Conservation (phyloP, 2,113 vertebrate species). For the Neodontobutis hainanensis region DNA sequence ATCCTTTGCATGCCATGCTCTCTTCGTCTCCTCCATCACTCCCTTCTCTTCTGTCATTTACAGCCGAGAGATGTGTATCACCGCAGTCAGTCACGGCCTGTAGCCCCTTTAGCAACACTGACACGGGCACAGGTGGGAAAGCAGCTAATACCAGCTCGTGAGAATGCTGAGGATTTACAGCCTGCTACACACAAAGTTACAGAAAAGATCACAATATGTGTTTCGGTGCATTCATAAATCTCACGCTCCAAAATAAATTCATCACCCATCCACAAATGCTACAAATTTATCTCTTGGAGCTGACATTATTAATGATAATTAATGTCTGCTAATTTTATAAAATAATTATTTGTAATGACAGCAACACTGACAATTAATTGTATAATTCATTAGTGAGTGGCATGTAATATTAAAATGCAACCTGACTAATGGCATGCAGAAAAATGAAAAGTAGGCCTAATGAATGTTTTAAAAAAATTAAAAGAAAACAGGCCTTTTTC, state of each 20-base stretch:
- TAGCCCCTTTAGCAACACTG: constrained; percentile 27
- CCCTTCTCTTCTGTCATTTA: constrained; percentile 37
- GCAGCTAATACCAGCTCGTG: constrained; percentile 19
- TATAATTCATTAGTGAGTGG: constrained; percentile 31
- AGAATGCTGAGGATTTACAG: constrained; percentile 30
- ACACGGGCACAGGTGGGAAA: constrained; percentile 60
- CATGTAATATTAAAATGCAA: constrained; percentile 13
- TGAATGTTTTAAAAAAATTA: constrained; percentile 28
- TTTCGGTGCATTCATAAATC: constrained; percentile 22
- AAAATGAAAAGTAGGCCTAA: constrained; percentile 8
- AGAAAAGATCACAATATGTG: constrained; percentile 20
- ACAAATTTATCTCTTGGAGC: constrained; percentile 21
- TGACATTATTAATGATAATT: constrained; percentile 29
- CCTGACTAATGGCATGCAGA: constrained; percentile 3
- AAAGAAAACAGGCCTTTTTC: constrained; percentile 38
- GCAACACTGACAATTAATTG: constrained; percentile 22
- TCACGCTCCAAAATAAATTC: constrained; percentile 27
- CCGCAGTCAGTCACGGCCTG: constrained; percentile 52
- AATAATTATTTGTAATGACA: constrained; percentile 34
- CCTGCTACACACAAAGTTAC: constrained; percentile 52
- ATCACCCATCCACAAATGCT: constrained; percentile 11
- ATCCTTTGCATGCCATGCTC: constrained; percentile 55
- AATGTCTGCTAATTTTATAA: constrained; percentile 28
- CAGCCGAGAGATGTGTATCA: constrained; percentile 45
- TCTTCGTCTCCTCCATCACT: neutral